Conservation (phyloP, 2,797 vertebrate species). For the Microctenopoma stevenorrisi region DNA sequence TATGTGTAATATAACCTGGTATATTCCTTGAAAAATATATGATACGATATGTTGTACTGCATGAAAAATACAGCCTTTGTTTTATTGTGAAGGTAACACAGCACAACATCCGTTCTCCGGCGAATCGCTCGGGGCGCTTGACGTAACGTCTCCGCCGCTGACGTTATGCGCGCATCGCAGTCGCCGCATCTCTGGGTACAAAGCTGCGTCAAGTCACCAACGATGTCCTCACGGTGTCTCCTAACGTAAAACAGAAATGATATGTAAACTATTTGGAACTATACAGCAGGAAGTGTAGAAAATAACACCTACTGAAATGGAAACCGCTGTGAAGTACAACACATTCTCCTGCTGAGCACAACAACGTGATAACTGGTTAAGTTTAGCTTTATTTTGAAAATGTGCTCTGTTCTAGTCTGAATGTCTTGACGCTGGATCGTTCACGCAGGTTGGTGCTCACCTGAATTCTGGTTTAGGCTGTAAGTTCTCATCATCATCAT, state of each 20-base stretch:
- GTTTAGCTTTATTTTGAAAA: conserved; percentile 52
- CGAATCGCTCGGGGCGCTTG: not conserved
- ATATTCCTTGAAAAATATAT: no score
- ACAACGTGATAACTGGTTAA: not conserved
- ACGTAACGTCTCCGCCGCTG: conserved; percentile 31
- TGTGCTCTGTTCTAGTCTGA: not conserved
- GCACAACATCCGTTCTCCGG: not conserved
- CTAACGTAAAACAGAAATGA: conserved; percentile 22
- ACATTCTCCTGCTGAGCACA: not conserved
- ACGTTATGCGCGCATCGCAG: conserved; percentile 70
- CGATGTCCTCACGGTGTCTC: not conserved
- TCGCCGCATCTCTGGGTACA: conserved; percentile 40
- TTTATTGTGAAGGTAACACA: conserved; percentile 43
- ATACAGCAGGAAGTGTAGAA: not conserved
- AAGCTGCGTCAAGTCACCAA: conserved; percentile 42
- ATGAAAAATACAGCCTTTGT: not conserved
- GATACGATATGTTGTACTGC: not conserved
- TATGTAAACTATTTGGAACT: fast-evolving
- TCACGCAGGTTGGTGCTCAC: conserved; percentile 39
- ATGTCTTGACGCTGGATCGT: conserved; percentile 20
- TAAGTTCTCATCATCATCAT: conserved; percentile 6
- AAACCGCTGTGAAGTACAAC: no score
- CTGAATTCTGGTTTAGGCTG: conserved; percentile 29
- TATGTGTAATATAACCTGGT: no score
- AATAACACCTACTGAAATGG: not conserved